A percentile compares a stretch with the other conserved stretches of the same genome.
Conservation (phyloP, 2,797 vertebrate species). For the Zenarchopterus dispar region DNA sequence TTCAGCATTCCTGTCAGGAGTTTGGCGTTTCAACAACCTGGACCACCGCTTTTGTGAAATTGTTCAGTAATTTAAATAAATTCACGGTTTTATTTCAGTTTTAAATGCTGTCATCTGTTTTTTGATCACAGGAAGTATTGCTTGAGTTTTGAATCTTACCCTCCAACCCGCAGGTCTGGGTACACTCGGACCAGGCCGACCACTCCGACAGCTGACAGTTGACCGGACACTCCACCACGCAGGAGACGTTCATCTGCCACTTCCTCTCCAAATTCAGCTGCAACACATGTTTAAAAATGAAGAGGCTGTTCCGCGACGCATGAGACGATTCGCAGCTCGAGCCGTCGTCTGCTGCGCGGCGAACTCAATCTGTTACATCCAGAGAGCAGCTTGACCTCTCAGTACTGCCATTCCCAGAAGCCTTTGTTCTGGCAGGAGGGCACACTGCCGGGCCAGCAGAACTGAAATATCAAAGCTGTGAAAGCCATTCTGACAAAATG, state of each 20-base stretch:
- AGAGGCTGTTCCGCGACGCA: background rate
- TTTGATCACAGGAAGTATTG: background rate
- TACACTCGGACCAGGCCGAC: conserved; percentile 94
- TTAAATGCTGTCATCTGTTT: background rate
- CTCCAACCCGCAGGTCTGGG: conserved; percentile 91
- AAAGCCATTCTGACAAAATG: conserved; percentile 46
- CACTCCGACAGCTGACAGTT: conserved; percentile 97
- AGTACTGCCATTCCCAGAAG: conserved; percentile 56
- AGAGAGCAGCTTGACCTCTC: conserved; percentile 32
- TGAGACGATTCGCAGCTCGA: background rate
- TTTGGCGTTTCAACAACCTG: too few relatives aligned
- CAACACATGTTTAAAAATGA: conserved; percentile 3
- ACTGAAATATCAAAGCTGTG: conserved; percentile 22
- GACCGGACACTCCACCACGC: conserved; percentile 93
- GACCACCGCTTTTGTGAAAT: too few relatives aligned
- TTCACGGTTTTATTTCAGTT: too few relatives aligned
- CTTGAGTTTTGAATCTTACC: conserved; percentile 75
- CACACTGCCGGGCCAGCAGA: conserved; percentile 15
- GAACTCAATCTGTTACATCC: conserved; percentile 10
- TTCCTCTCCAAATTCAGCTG: conserved; percentile 89
- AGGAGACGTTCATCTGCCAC: conserved; percentile 95
- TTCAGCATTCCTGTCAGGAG: too few relatives aligned
- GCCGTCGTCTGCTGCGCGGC: background rate
- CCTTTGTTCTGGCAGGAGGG: conserved; percentile 36
- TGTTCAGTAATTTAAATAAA: too few relatives aligned